Conservation (phyloP, 1,140 invertebrate genomes). For the Zaprionus ghesquierei region DNA sequence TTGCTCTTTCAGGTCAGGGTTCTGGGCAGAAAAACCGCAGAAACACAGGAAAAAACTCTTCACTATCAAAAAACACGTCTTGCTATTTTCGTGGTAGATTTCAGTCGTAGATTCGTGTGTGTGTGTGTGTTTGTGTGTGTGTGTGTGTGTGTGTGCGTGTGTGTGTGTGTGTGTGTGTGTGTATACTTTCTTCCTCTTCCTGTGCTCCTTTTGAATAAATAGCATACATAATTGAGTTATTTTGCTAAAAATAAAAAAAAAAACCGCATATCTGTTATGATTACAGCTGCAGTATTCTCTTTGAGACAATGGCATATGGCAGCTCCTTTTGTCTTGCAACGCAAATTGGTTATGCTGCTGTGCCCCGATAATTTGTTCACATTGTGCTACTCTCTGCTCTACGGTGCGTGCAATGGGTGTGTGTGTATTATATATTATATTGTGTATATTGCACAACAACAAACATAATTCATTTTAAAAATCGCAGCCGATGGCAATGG, state of each 20-base stretch:
- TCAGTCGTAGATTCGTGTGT: no score
- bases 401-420: neutral
- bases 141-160: neutral
- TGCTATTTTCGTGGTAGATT: no score
- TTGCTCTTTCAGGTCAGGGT: no score
- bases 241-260: neutral
- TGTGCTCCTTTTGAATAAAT: neutral
- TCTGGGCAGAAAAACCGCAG: no score
- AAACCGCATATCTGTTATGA: neutral
- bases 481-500: slow-evolving; percentile 28
- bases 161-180: neutral
- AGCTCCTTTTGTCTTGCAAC: neutral
- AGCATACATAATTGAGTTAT: neutral
- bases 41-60: no score
- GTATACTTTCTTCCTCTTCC: neutral
- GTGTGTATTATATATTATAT: slow-evolving; percentile 32
- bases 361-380: neutral
- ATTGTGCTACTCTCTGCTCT: neutral
- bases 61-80: no score
- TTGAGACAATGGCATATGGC: neutral
- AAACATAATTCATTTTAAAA: slow-evolving; percentile 78
- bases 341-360: neutral
- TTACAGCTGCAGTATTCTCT: neutral
- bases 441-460: slow-evolving; percentile 52
- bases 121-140: neutral